phyloP scores from a whole-genome alignment of 2,888 invertebrate genomes.

The Dynastes grantii region DNA sequence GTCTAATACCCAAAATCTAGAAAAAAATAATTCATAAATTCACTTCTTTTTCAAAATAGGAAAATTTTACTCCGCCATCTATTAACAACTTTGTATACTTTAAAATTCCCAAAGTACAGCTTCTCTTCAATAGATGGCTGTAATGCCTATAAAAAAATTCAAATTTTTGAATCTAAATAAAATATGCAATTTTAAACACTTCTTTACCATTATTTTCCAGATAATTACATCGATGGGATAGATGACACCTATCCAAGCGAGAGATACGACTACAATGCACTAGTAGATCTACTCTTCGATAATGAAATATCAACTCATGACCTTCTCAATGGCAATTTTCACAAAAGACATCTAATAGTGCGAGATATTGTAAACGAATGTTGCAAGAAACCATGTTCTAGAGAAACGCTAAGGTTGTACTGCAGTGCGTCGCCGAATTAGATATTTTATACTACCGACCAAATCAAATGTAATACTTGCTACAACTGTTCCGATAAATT shows the following conservation, averaged over 20 bases:
- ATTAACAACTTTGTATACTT: too few species aligned
- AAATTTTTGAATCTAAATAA: too few species aligned
- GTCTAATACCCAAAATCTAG: too few species aligned
- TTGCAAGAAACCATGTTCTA: conserved; percentile 28
- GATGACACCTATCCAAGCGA: background rate
- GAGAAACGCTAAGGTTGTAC: conserved; percentile 27
- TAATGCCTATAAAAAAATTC: background rate
- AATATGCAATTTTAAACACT: background rate
- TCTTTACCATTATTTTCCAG: background rate
- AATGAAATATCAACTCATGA: background rate
- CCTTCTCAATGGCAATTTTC: conserved; percentile 13
- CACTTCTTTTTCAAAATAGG: too few species aligned
- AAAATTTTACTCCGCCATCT: too few species aligned
- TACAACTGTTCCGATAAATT: background rate
- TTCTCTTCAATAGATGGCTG: background rate
- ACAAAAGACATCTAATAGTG: conserved; percentile 27
- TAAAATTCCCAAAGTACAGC: background rate
- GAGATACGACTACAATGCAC: conserved; percentile 19
- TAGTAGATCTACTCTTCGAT: conserved; percentile 6
- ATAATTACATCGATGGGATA: conserved; percentile 5
- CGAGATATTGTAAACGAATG: conserved; percentile 28
- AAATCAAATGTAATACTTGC: background rate
- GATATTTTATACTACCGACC: too few species aligned
- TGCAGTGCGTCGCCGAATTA: background rate
- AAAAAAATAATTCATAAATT: too few species aligned